A percentile compares a stretch with the other conserved stretches of the same genome.
These are phyloP conservation scores for Brachypodius melanocephalos DNA, from an alignment of 2,113 vertebrate genomes.

Conservation along the genomic window DNA sequence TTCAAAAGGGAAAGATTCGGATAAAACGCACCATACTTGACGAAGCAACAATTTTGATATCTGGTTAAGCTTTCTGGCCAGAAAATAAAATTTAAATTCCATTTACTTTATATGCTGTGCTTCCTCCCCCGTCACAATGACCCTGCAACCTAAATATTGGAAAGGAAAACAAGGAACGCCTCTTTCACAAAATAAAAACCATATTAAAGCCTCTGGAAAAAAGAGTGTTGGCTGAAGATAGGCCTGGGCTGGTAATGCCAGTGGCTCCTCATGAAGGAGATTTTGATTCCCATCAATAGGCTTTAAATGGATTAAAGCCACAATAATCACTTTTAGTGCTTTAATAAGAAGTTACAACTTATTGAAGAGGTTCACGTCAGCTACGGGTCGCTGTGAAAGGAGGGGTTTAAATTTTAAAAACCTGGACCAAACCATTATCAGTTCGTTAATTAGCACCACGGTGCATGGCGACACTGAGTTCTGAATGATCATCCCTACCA, in stretches of 20 bases:
- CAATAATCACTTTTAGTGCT: not conserved
- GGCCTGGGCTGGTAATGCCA: not conserved
- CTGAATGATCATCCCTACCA: not conserved
- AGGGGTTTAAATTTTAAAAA: not conserved
- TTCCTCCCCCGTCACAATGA: not conserved
- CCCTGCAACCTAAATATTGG: not conserved
- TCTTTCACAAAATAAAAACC: not conserved
- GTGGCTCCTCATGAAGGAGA: not conserved
- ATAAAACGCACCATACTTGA: not conserved
- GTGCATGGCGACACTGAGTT: not conserved
- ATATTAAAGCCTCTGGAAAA: not conserved
- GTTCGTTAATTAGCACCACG: not conserved
- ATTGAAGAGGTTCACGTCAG: too few species aligned
- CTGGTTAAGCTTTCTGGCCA: not conserved
- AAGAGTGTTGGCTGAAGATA: not conserved
- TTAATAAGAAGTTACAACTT: not conserved
- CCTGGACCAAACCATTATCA: too few species aligned
- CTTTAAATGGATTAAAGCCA: not conserved
- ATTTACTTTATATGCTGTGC: not conserved
- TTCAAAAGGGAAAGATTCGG: not conserved
- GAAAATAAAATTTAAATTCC: not conserved
- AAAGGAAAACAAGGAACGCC: not conserved
- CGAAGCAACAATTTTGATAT: not conserved
- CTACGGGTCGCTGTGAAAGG: not conserved
- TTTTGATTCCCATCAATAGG: not conserved